Conservation (phyloP, 30 jellyfish, hydroid and myxozoan species). For the Aurelia coerulea region DNA sequence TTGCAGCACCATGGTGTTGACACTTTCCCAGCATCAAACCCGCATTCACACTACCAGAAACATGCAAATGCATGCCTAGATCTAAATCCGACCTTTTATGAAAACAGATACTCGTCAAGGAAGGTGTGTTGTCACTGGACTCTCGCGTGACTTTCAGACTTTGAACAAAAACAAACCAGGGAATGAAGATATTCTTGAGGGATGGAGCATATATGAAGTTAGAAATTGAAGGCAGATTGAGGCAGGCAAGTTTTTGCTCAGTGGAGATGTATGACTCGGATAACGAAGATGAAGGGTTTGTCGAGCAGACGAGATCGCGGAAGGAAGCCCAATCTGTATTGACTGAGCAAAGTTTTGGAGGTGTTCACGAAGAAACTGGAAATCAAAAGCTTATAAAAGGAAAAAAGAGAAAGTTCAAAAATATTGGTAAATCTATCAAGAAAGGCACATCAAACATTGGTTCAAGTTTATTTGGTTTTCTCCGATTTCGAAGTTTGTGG, state of each 20-base stretch:
- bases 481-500: slow-evolving; percentile 29
- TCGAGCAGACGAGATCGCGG: slow-evolving; percentile 13
- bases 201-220: slow-evolving; percentile 42
- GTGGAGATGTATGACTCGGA: slow-evolving; percentile 18
- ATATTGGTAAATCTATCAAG: slow-evolving; percentile 1
- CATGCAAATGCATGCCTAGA: slow-evolving; percentile 1
- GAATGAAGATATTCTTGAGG: not conserved
- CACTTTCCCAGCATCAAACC: no score
- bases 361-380: not conserved
- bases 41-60: not conserved
- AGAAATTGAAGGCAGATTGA: slow-evolving; percentile 34
- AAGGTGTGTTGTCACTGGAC: not conserved
- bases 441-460: slow-evolving; percentile 20
- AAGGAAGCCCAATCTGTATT: slow-evolving; percentile 36
- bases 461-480: slow-evolving; percentile 21
- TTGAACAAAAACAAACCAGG: slow-evolving; percentile 1
- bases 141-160: slow-evolving; percentile 1
- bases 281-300: slow-evolving; percentile 14
- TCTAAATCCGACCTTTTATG: not conserved
- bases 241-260: slow-evolving; percentile 59
- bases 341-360: slow-evolving; percentile 15
- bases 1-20: not conserved
- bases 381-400: not conserved
- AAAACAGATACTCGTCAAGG: slow-evolving; percentile 3
- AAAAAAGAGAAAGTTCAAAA: not conserved